A percentile compares a stretch with the other conserved stretches of the same genome.
phyloP scores from a whole-genome alignment of 1,140 invertebrate species.

The Heterodera schachtii region DNA sequence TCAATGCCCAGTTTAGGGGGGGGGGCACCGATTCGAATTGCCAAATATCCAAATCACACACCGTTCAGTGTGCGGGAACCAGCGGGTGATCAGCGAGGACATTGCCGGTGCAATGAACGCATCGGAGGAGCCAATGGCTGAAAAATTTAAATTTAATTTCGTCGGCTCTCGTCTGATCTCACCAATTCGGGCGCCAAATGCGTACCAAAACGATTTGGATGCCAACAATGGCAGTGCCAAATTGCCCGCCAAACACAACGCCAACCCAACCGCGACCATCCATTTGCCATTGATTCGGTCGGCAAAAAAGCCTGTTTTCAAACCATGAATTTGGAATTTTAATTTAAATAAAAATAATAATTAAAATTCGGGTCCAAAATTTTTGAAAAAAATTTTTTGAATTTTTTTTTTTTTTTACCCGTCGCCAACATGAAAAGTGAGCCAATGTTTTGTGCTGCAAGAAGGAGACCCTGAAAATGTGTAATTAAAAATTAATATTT shows the following conservation, averaged over 20 bases:
- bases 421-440: conserved; percentile 61
- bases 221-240: conserved; percentile 57
- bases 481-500: conserved; percentile 4
- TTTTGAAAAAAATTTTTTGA: neutral
- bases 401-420: conserved; percentile 33
- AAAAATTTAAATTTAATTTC: neutral
- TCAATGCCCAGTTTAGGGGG: too few relatives aligned
- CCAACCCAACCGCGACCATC: conserved; percentile 54
- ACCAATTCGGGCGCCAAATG: conserved; percentile 16
- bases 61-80: conserved; percentile 58
- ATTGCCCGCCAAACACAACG: conserved; percentile 60
- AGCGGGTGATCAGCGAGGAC: conserved; percentile 63
- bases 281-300: conserved; percentile 63
- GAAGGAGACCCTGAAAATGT: conserved; percentile 59
- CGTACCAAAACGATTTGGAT: conserved; percentile 58
- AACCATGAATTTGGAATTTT: neutral
- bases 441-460: conserved; percentile 64
- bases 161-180: too few relatives aligned
- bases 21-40: neutral
- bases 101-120: conserved; percentile 62
- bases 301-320: neutral
- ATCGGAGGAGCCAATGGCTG: conserved; percentile 60
- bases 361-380: too few relatives aligned
- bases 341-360: neutral
- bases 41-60: neutral